phyloP scores from a whole-genome alignment of 2,797 vertebrate species.

The Pseudochirops corinnae region DNA sequence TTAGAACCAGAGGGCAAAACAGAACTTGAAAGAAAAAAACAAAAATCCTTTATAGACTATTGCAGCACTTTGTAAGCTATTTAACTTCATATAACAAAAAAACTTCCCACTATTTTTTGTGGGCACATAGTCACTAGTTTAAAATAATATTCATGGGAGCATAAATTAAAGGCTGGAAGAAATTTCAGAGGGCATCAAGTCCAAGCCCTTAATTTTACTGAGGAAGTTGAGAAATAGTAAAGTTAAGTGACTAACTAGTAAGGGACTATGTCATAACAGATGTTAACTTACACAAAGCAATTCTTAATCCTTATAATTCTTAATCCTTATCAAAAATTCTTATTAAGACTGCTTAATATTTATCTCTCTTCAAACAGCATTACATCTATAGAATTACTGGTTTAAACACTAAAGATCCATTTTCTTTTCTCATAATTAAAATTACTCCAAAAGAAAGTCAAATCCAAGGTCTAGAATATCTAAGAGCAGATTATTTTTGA shows the following conservation, averaged over 20 bases:
- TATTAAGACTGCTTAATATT: slow-evolving; percentile 31
- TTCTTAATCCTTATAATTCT: background rate
- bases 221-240: background rate
- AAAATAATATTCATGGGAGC: background rate
- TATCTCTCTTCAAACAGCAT: slow-evolving; percentile 36
- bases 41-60: background rate
- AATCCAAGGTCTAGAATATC: slow-evolving; percentile 47
- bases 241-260: background rate
- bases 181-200: background rate
- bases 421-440: slow-evolving; percentile 45
- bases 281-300: background rate
- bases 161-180: background rate
- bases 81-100: background rate
- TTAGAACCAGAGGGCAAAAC: no score
- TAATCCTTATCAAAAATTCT: background rate
- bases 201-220: background rate
- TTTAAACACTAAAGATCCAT: slow-evolving; percentile 5
- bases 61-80: background rate
- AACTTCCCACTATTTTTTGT: background rate
- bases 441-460: slow-evolving; percentile 43
- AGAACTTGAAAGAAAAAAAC: background rate
- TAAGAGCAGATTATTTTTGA: slow-evolving; percentile 54
- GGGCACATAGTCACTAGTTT: background rate
- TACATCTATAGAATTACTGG: slow-evolving; percentile 38
- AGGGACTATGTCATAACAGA: background rate